phyloP scores from a whole-genome alignment of 2,888 invertebrate genomes.

The Noctuana brunneofusca region DNA sequence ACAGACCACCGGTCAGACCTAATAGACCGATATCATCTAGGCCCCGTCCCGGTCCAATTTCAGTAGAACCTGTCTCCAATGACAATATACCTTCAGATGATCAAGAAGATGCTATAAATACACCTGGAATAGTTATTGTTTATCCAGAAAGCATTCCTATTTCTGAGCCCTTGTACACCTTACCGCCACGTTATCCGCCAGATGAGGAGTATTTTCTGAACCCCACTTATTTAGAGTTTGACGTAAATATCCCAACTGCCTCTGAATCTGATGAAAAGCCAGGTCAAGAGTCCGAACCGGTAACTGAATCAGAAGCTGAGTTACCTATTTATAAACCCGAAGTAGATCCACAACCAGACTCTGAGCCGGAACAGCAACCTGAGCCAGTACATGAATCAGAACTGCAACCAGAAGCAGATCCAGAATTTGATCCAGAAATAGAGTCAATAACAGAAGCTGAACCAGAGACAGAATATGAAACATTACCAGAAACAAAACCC shows the following conservation, averaged over 20 bases:
- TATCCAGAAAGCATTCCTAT: slow-evolving; percentile 33
- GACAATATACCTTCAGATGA: not conserved
- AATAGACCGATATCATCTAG: slow-evolving; percentile 1
- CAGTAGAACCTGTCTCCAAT: not conserved
- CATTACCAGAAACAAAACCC: not conserved
- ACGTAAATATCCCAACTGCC: not conserved
- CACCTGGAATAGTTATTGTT: slow-evolving; percentile 29
- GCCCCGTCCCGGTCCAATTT: not conserved
- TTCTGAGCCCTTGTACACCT: slow-evolving; percentile 2
- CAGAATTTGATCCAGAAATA: not conserved
- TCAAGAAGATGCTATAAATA: not conserved
- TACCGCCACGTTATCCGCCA: slow-evolving; percentile 6
- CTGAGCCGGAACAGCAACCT: not conserved
- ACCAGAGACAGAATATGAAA: slow-evolving; percentile 1
- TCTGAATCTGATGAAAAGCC: not conserved
- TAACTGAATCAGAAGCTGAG: not conserved
- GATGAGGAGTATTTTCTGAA: not conserved
- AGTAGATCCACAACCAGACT: not conserved
- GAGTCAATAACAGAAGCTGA: not conserved
- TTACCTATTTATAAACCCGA: slow-evolving; percentile 3
- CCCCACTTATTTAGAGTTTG: too few species aligned
- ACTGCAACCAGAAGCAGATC: not conserved
- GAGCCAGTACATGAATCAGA: not conserved
- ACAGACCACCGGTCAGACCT: not conserved
- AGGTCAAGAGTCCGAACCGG: not conserved